Evolutionary conservation across 2,797 vertebrate genomes (phyloP).

Genomic region (Xyrichtys novacula): DNA sequence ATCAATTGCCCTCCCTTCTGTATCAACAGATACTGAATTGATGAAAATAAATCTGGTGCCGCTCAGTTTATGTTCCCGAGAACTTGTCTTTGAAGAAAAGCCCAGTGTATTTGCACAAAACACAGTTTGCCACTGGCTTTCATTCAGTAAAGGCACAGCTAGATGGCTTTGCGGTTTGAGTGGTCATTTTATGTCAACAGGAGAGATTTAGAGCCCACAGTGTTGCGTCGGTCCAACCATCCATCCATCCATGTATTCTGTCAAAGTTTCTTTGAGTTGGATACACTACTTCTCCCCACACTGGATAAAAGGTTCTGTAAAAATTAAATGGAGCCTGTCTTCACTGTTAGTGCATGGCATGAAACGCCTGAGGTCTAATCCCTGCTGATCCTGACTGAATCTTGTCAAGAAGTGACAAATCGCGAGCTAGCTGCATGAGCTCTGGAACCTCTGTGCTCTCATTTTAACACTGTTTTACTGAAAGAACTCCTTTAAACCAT

Average conservation of each 20-base stretch:
- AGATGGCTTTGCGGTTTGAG: conserved; percentile 37
- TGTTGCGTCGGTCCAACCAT: conserved; percentile 49
- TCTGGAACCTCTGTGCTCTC: conserved; percentile 2
- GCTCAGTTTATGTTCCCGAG: conserved; percentile 8
- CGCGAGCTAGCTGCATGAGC: conserved; percentile 10
- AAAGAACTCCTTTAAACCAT: conserved; percentile 6
- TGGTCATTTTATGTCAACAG: conserved; percentile 49
- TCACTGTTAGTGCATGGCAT: conserved; percentile 53
- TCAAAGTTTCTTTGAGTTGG: conserved; percentile 55
- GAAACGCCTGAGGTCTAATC: conserved; percentile 53
- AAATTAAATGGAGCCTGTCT: conserved; percentile 52
- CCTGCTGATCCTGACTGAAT: conserved; percentile 48
- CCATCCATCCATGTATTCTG: conserved; percentile 43
- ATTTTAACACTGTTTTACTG: background rate
- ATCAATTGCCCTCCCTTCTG: conserved; percentile 29
- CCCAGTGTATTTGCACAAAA: conserved; percentile 46
- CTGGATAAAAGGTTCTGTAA: conserved; percentile 37
- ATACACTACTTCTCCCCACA: conserved; percentile 32
- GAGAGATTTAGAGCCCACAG: conserved; percentile 36
- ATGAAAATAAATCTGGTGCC: conserved; percentile 19
- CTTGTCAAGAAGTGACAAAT: conserved; percentile 61
- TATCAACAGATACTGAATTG: conserved; percentile 41
- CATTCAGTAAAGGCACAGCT: conserved; percentile 46
- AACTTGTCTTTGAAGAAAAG: conserved; percentile 27
- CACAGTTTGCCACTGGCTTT: conserved; percentile 26